These are phyloP conservation scores for Acanthopleura granulata DNA, from an alignment of 2,888 invertebrate genomes.

Conservation along the genomic window DNA sequence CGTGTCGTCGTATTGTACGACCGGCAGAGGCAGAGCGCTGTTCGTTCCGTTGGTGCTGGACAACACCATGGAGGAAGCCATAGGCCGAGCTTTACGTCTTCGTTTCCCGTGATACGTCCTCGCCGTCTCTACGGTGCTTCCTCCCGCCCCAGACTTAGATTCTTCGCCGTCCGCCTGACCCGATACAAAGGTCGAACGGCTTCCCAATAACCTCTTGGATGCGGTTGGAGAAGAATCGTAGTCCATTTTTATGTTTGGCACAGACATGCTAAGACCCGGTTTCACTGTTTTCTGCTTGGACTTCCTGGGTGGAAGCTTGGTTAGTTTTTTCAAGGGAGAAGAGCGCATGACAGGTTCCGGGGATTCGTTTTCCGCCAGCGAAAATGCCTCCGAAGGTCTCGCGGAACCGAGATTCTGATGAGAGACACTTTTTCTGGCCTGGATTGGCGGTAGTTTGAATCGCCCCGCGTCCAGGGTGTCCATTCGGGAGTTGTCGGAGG, in stretches of 20 bases:
- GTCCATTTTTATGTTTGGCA: slow-evolving; percentile 22
- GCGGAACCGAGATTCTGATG: not conserved
- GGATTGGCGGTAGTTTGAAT: not conserved
- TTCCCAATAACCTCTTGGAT: not conserved
- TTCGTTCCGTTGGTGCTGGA: slow-evolving; percentile 50
- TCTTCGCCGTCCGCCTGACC: not conserved
- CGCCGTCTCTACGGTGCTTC: not conserved
- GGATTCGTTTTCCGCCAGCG: not conserved
- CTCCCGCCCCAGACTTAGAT: not conserved
- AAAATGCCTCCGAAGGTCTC: not conserved
- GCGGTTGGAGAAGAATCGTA: not conserved
- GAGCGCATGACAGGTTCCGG: not conserved
- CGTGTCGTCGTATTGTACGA: slow-evolving; percentile 53
- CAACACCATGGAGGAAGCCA: slow-evolving; percentile 44
- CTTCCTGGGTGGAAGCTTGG: not conserved
- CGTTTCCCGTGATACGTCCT: slow-evolving; percentile 16
- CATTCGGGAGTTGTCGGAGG: not conserved
- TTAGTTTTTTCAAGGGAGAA: not conserved
- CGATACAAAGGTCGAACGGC: not conserved
- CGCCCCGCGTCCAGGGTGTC: not conserved
- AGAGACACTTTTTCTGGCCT: not conserved
- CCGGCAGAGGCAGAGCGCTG: slow-evolving; percentile 56
- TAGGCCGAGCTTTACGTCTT: slow-evolving; percentile 29
- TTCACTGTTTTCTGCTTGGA: not conserved
- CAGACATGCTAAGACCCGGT: slow-evolving; percentile 6